Base-by-base conservation (phyloP, 2,888 invertebrate species). In the Onthophagus sagittarius region DNA sequence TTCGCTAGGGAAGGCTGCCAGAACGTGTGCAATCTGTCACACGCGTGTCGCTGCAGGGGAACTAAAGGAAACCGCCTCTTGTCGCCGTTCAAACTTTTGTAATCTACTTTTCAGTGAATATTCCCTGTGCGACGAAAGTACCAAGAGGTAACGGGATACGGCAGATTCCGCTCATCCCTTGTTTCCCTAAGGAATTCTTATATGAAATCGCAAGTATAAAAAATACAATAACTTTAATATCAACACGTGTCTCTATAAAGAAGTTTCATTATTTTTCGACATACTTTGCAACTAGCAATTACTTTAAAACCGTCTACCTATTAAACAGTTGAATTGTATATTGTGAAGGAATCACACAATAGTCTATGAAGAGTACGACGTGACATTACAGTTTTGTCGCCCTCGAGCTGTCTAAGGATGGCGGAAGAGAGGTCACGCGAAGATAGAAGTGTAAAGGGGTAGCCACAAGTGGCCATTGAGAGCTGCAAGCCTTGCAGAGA, bases 391-490 rank as follows among this genome's bases (percentile, higher is more conserved):
- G 75, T 73, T 75, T 53, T 75, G 74, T 75, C 75, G 72, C 74
- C 73, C 75, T 74, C 73, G 74, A 72, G 65, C 31, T 64, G 15
- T 70, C 62, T 64, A 31, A 63, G 69, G 65, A 67, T n/a, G 65
- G 73, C 69, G 71, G 70, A 62, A 70, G 62, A 65, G 74, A 74
- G 73, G 73, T 75, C 77, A 76, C 76, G 79, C 78, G 77, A 79
- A 79, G 79, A 78, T 76, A 75, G 71, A 78, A 79, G 78, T 77
- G 79, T 77, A 77, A 78, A 77, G 77, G 72, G 77, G 80, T 80
- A 82, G 83, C 84, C 82, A 83, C 84, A 84, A 84, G 84, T 83
- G 83, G 84, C 81, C 79, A 83, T 84, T 83, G 83, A 84, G 82
- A 82, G 81, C 79, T 83, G 83, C 83, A 82, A 81, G 81, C 79